Evolutionary conservation across 2,113 vertebrate species (phyloP).

Genomic region (Atlantisia rogersi): DNA sequence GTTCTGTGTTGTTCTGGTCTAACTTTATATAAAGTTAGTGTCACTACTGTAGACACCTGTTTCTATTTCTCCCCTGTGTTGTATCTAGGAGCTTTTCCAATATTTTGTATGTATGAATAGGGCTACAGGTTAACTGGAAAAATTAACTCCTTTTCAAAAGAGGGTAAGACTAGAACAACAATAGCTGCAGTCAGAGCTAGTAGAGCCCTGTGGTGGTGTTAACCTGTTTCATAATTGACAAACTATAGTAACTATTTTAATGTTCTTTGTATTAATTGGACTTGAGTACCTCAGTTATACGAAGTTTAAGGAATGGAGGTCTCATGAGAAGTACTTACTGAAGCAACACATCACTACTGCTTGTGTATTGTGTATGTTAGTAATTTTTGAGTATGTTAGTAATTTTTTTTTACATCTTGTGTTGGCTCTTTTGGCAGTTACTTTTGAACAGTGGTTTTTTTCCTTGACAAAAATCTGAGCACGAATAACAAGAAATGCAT

Average conservation of each 20-base stretch:
- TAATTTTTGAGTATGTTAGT: background rate
- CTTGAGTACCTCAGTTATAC: background rate
- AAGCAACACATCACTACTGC: background rate
- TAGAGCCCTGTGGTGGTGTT: background rate
- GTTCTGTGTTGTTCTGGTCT: background rate
- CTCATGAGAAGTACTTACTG: background rate
- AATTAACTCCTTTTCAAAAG: background rate
- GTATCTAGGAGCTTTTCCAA: background rate
- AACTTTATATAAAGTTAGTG: background rate
- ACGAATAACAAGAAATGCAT: background rate
- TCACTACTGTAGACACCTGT: background rate
- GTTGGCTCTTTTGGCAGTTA: background rate
- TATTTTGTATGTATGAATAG: background rate
- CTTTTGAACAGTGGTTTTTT: background rate
- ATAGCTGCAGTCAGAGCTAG: background rate
- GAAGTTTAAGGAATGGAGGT: background rate
- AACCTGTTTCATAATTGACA: background rate
- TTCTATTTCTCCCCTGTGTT: background rate
- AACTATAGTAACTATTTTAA: background rate
- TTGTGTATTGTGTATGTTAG: background rate
- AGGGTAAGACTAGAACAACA: background rate
- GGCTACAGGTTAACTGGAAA: background rate
- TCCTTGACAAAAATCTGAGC: background rate
- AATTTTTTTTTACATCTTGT: background rate
- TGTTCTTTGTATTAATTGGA: background rate